phyloP scores from a whole-genome alignment of 1,140 invertebrate species.

The Drosophila eugracilis region DNA sequence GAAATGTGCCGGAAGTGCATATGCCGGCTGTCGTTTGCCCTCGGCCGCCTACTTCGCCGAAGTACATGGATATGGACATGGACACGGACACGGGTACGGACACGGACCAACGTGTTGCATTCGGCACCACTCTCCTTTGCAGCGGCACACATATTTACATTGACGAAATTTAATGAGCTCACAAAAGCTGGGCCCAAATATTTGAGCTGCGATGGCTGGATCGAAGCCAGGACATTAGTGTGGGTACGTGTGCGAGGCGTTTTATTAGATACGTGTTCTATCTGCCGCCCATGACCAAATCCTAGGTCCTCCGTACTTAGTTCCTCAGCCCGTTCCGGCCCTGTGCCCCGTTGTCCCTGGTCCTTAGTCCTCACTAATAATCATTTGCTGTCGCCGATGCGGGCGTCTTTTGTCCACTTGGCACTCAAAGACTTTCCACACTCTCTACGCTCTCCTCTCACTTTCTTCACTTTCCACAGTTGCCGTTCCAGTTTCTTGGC shows the following conservation, averaged over 20 bases:
- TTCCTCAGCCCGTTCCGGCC: background rate
- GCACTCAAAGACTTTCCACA: slow-evolving; percentile 17
- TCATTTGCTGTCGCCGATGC: slow-evolving; percentile 9
- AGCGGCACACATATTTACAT: slow-evolving; percentile 64
- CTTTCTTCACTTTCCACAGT: background rate
- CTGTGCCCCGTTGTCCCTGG: background rate
- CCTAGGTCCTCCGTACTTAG: slow-evolving; percentile 20
- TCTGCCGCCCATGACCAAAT: slow-evolving; percentile 45
- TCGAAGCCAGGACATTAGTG: slow-evolving; percentile 41
- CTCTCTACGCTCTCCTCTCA: background rate
- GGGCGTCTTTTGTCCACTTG: slow-evolving; percentile 32
- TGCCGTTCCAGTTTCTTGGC: slow-evolving; percentile 20
- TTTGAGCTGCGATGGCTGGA: slow-evolving; percentile 49
- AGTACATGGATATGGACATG: background rate
- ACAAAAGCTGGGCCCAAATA: slow-evolving; percentile 67
- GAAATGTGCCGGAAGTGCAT: slow-evolving; percentile 76
- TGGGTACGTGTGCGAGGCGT: slow-evolving; percentile 58
- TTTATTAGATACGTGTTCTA: slow-evolving; percentile 82
- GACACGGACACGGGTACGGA: background rate
- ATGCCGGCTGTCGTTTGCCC: slow-evolving; percentile 56
- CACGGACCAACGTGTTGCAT: slow-evolving; percentile 72
- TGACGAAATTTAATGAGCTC: slow-evolving; percentile 79
- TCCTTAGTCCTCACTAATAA: slow-evolving; percentile 16
- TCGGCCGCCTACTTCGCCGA: background rate
- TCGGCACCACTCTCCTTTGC: slow-evolving; percentile 2